Percentiles rank a stretch among this genome's conserved stretches.
Evolutionary conservation across 2,113 vertebrate species (phyloP).

Genomic region (Lipotes vexillifer): DNA sequence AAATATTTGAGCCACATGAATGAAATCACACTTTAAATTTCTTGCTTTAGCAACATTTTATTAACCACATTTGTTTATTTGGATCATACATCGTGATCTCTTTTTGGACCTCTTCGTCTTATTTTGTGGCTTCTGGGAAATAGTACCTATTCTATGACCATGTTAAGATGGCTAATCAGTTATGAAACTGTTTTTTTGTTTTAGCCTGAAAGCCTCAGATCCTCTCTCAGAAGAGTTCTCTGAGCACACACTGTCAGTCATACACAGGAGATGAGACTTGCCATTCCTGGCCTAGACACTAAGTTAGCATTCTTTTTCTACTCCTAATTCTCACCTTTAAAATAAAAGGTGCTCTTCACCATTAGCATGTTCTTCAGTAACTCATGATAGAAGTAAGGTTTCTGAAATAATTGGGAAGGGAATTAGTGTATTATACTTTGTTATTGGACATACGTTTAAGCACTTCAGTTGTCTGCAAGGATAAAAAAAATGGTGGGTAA

Average conservation of each 20-base stretch:
- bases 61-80: not conserved
- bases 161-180: not conserved
- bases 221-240: not conserved
- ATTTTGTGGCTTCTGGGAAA: not conserved
- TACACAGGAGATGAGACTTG: not conserved
- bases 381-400: not conserved
- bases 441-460: not conserved
- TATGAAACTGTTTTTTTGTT: not conserved
- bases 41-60: not conserved
- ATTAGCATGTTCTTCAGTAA: not conserved
- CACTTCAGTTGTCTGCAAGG: not conserved
- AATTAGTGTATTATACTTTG: not conserved
- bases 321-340: not conserved
- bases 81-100: not conserved
- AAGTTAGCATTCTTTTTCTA: constrained; percentile 4
- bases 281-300: not conserved
- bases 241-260: not conserved
- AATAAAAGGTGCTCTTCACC: not conserved
- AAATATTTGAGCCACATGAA: not conserved
- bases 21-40: not conserved
- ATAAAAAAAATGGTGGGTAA: not conserved
- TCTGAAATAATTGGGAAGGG: constrained; percentile 14
- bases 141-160: not conserved
- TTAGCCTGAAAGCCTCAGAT: not conserved
- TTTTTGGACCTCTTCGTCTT: not conserved